These are phyloP conservation scores for Cristatella mucedo DNA, from an alignment of 2,888 invertebrate genomes.

Conservation along the genomic window DNA sequence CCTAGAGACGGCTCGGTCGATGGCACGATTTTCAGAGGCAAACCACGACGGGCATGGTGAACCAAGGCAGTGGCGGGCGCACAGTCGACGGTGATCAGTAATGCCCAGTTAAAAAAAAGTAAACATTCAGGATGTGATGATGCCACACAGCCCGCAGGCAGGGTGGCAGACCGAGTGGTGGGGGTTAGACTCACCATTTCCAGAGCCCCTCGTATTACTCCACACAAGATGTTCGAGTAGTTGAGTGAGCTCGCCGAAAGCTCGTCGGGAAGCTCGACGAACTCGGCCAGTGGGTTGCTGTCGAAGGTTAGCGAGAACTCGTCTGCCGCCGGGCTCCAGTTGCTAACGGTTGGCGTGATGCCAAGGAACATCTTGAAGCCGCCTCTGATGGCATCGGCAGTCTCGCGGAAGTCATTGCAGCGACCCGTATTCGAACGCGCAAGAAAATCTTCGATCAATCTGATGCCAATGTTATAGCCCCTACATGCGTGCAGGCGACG, in stretches of 20 bases:
- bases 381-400: conserved; percentile 56
- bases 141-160: too few species aligned
- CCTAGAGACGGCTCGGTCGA: too few species aligned
- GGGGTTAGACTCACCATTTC: conserved; percentile 72
- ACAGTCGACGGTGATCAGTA: too few species aligned
- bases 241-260: conserved; percentile 64
- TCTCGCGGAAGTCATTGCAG: conserved; percentile 87
- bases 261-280: conserved; percentile 76
- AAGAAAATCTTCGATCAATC: conserved; percentile 90
- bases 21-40: too few species aligned
- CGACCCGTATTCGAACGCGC: conserved; percentile 56
- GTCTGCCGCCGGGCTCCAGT: conserved; percentile 83
- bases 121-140: too few species aligned
- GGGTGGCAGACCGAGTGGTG: too few species aligned
- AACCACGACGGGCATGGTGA: too few species aligned
- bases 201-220: conserved; percentile 68
- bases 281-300: conserved; percentile 84
- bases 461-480: conserved; percentile 95
- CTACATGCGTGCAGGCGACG: too few species aligned
- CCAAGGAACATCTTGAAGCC: conserved; percentile 69
- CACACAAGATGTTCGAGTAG: conserved; percentile 81
- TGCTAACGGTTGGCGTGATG: conserved; percentile 75
- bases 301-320: conserved; percentile 92
- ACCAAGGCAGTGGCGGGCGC: too few species aligned
- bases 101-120: too few species aligned